Evolutionary conservation across 2,113 vertebrate species (phyloP), one percentile per base, ranked within the genome.

Genomic region (Myotis brandtii): DNA sequence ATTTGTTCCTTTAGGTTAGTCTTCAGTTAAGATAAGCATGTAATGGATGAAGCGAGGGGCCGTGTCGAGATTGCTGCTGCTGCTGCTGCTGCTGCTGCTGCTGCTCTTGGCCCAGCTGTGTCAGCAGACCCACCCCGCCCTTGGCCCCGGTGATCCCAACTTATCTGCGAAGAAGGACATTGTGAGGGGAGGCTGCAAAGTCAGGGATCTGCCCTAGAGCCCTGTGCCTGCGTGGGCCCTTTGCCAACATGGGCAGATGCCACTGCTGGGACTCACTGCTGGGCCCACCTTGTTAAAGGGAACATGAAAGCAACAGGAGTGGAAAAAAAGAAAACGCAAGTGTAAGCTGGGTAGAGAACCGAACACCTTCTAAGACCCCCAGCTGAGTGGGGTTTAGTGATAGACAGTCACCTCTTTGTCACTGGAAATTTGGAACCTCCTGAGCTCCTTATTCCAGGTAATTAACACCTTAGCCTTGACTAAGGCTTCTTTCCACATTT

Each of bases 21-120:
- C 96, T 97, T 98, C 95, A 95, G 89, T 98, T 97, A 97, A 98
- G 98, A 98, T 98, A 98, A 98, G 97, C 89, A 84, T 32, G 96
- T 95, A 93, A 85, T 93, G 96, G 91, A 97, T 95, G 95, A 96
- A 97, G 96, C 85, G 0, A 0, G 75, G 67, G 43, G 77, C 84
- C 79, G n/a, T 77, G 91, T 91, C 64, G 73, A 95, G 89, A 96
- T 52, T 97, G 97, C 62, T 34, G 40, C 81, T 18, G 25, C 17
- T 4, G 43, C 93, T 18, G 37, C 12, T 3, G 48, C 81, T 18
- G 25, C 12, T 6, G 43, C 93, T 27, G 37, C 93, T 94, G 92
- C 93, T 0, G 37, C 48, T 87, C 56, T 32, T 0, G 23, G 50
- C 48, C 94, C 91, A 75, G 88, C 94, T 94, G 92, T 85, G 95